Conservation (phyloP, 2,888 invertebrate genomes). For the Rotaria macrura region DNA sequence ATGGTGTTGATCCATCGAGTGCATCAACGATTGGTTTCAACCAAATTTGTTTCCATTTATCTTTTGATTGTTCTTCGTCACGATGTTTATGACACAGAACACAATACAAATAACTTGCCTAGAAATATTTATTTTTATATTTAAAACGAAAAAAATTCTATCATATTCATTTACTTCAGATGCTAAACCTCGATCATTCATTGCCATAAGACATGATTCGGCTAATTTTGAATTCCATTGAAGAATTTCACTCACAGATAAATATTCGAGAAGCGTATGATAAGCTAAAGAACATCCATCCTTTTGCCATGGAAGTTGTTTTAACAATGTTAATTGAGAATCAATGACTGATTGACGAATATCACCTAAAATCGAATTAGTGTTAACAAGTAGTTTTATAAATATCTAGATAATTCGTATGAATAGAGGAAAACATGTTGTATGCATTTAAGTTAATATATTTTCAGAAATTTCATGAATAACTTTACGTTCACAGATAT, state of each 20-base stretch:
- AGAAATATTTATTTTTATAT: neutral
- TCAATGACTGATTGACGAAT: neutral
- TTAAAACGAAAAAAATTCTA: neutral
- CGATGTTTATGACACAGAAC: neutral
- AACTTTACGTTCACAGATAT: too few species aligned
- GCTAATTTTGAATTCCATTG: neutral
- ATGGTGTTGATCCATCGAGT: constrained; percentile 18
- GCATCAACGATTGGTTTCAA: constrained; percentile 22
- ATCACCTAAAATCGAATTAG: neutral
- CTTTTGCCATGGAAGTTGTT: constrained; percentile 14
- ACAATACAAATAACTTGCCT: neutral
- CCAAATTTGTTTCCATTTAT: constrained; percentile 23
- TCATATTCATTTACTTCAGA: neutral
- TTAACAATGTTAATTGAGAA: neutral
- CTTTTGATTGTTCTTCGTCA: neutral
- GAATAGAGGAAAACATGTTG: too few species aligned
- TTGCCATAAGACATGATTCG: neutral
- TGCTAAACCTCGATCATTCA: neutral
- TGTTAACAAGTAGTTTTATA: too few species aligned
- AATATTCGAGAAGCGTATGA: neutral
- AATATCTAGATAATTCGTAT: too few species aligned
- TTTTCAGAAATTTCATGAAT: too few species aligned
- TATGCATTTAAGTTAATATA: too few species aligned
- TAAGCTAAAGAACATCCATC: constrained; percentile 6
- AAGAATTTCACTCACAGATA: neutral